A percentile compares a stretch with the other conserved stretches of the same genome.
phyloP scores from a whole-genome alignment of 2,888 invertebrate genomes.

The Sympetrum striolatum region DNA sequence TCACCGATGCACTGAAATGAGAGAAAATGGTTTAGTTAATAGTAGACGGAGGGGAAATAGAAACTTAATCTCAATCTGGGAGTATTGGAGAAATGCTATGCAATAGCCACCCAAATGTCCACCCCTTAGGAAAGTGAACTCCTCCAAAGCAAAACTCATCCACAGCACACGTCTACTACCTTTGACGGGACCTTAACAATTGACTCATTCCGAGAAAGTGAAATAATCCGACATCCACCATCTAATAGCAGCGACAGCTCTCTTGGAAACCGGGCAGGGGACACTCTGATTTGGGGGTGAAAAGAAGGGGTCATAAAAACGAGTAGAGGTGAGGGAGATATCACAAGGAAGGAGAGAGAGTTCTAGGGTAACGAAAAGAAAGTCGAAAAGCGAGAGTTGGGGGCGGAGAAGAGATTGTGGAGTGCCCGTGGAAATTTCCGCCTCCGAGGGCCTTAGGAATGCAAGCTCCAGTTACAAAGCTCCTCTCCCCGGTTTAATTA shows the following conservation, averaged over 20 bases:
- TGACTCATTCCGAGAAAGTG: too few relatives aligned
- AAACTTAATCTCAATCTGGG: not conserved
- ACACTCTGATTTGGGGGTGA: too few relatives aligned
- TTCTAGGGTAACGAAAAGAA: not conserved
- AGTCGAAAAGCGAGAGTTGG: not conserved
- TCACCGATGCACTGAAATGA: not conserved
- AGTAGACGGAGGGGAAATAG: not conserved
- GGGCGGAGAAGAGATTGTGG: not conserved
- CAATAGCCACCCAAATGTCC: too few relatives aligned
- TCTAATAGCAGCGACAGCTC: too few relatives aligned
- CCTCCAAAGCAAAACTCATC: too few relatives aligned
- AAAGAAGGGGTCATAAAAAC: too few relatives aligned
- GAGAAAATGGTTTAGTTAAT: not conserved
- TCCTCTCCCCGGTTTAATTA: slow-evolving; percentile 45
- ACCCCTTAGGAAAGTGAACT: too few relatives aligned
- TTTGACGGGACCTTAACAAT: too few relatives aligned
- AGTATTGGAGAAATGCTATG: not conserved
- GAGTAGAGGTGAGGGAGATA: not conserved
- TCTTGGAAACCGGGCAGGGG: too few relatives aligned
- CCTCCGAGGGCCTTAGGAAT: slow-evolving; percentile 42
- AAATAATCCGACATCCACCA: too few relatives aligned
- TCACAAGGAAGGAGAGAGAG: not conserved
- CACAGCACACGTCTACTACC: too few relatives aligned
- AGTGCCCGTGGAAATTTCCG: slow-evolving; percentile 27
- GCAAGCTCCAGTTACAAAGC: slow-evolving; percentile 45